These are phyloP conservation scores for Diploscapter pachys DNA, from an alignment of 1,140 invertebrate species.

Conservation along the genomic window DNA sequence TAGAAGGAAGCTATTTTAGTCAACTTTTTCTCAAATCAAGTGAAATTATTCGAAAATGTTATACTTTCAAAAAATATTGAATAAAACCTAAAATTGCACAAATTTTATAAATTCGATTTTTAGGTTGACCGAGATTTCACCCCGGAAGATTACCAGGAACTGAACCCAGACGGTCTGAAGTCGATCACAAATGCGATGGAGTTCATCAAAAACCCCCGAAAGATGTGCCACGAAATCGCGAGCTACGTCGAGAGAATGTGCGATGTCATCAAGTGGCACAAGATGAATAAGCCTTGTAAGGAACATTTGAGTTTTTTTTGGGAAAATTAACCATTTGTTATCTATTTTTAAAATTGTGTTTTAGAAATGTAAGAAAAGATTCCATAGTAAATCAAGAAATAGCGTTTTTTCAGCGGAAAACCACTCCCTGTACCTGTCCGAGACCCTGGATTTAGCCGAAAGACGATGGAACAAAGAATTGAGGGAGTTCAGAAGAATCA, in stretches of 20 bases:
- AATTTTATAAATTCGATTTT: slow-evolving; percentile 26
- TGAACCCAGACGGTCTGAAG: slow-evolving; percentile 81
- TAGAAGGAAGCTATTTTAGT: not conserved
- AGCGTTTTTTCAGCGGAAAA: slow-evolving; percentile 33
- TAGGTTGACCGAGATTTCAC: slow-evolving; percentile 85
- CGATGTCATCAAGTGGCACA: slow-evolving; percentile 55
- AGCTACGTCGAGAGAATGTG: slow-evolving; percentile 54
- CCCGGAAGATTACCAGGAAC: slow-evolving; percentile 75
- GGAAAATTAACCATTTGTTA: too few relatives aligned
- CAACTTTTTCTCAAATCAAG: not conserved
- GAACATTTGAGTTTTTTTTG: too few relatives aligned
- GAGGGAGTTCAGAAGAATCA: slow-evolving; percentile 83
- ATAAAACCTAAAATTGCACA: too few relatives aligned
- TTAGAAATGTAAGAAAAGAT: too few relatives aligned
- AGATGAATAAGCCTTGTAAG: slow-evolving; percentile 44
- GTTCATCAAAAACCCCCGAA: slow-evolving; percentile 91
- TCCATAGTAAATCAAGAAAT: too few relatives aligned
- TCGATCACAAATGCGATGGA: slow-evolving; percentile 83
- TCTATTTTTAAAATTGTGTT: too few relatives aligned
- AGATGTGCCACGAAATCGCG: slow-evolving; percentile 73
- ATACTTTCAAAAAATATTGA: too few relatives aligned
- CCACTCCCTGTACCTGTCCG: slow-evolving; percentile 83
- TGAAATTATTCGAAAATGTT: too few relatives aligned
- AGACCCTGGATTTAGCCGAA: slow-evolving; percentile 97
- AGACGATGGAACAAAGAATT: slow-evolving; percentile 96